A percentile compares a stretch with the other conserved stretches of the same genome.
Conservation (phyloP, 2,888 invertebrate genomes). For the Cremastobaeus sp. region DNA sequence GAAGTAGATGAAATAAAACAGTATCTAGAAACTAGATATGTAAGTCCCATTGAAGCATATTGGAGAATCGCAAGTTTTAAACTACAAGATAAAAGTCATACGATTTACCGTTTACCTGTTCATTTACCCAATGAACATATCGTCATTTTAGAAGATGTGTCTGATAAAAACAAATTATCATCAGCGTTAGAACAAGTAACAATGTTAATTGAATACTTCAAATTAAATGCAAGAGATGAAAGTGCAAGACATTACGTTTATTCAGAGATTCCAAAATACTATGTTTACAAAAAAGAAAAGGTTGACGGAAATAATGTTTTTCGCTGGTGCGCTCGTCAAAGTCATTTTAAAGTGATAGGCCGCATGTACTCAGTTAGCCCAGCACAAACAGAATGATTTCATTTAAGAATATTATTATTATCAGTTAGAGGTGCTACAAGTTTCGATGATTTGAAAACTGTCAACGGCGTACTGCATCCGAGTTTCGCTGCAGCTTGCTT, state of each 20-base stretch:
- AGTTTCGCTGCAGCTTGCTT: slow-evolving; percentile 10
- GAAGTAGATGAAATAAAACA: slow-evolving; percentile 11
- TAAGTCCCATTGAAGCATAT: slow-evolving; percentile 5
- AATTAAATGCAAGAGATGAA: slow-evolving; percentile 3
- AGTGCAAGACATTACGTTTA: slow-evolving; percentile 11
- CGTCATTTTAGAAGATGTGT: slow-evolving; percentile 5
- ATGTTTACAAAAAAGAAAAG: slow-evolving; percentile 15
- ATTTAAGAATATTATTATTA: slow-evolving; percentile 17
- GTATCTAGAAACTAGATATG: slow-evolving; percentile 11
- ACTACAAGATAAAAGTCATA: slow-evolving; percentile 2
- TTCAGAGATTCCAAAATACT: slow-evolving; percentile 12
- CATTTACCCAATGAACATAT: slow-evolving; percentile 66
- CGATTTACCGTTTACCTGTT: slow-evolving; percentile 64
- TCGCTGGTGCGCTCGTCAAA: slow-evolving; percentile 10
- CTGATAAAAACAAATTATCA: slow-evolving; percentile 3
- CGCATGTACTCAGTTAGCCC: slow-evolving; percentile 20
- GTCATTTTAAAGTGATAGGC: slow-evolving; percentile 19
- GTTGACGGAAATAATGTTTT: slow-evolving; percentile 9
- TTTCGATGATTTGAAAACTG: slow-evolving; percentile 15
- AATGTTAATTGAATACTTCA: too few relatives aligned
- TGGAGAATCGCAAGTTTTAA: slow-evolving; percentile 7
- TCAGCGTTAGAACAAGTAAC: slow-evolving; percentile 13
- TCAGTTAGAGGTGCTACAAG: slow-evolving; percentile 25
- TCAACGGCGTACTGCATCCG: not conserved
- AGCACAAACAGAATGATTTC: slow-evolving; percentile 21